Percentiles rank a stretch among this genome's conserved stretches.
Evolutionary conservation across 53 echinoderm and acorn worm genomes (phyloP).

Genomic region (Pentamera pediparva): DNA sequence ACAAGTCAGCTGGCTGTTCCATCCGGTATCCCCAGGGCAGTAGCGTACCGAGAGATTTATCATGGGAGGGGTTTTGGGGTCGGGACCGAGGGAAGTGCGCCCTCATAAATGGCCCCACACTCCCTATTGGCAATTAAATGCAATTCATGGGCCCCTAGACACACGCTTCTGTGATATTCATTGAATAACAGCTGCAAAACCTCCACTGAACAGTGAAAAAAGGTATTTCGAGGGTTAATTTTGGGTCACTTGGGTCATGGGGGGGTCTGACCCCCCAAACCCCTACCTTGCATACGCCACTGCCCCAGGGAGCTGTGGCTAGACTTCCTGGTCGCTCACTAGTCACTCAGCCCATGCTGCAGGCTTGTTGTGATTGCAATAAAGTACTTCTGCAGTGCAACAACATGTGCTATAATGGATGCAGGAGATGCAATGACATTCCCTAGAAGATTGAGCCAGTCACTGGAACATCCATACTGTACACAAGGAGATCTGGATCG

Average conservation of each 20-base stretch:
- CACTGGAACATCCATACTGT: neutral
- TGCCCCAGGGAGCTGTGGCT: constrained; percentile 35
- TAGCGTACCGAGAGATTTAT: too few relatives aligned
- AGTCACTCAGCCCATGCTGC: neutral
- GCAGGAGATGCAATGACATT: constrained; percentile 2
- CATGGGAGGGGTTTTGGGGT: too few relatives aligned
- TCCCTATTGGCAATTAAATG: too few relatives aligned
- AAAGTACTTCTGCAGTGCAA: constrained; percentile 5
- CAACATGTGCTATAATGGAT: constrained; percentile 7
- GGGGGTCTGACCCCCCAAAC: too few relatives aligned
- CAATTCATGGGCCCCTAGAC: too few relatives aligned
- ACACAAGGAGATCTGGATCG: constrained; percentile 4
- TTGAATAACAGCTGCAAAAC: too few relatives aligned
- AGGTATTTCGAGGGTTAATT: too few relatives aligned
- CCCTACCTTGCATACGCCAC: too few relatives aligned
- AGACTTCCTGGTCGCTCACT: neutral
- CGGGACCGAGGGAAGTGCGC: too few relatives aligned
- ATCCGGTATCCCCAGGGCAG: constrained; percentile 14
- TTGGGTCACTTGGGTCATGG: too few relatives aligned
- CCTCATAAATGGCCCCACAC: constrained; percentile 7
- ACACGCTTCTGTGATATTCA: too few relatives aligned
- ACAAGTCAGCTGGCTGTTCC: constrained; percentile 23
- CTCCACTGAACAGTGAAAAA: too few relatives aligned
- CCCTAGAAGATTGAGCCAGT: constrained; percentile 23
- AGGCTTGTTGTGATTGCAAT: neutral